Evolutionary conservation across 2,888 invertebrate genomes (phyloP), one percentile per base, ranked within the genome.

Genomic region (Malachius bipustulatus): DNA sequence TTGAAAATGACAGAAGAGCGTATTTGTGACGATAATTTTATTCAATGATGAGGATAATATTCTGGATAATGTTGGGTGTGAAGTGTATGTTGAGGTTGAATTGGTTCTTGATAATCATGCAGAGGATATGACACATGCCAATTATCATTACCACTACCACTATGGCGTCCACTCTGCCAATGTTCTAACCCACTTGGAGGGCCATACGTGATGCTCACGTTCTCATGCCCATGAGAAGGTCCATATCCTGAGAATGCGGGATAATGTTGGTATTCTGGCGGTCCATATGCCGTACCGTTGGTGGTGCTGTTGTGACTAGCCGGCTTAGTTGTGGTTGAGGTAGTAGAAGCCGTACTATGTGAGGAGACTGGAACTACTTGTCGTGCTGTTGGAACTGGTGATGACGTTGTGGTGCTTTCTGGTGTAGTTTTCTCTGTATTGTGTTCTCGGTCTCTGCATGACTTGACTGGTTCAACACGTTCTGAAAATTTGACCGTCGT

Each of bases 141-240:
- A n/a, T n/a, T n/a, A n/a, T n/a, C n/a, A n/a, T n/a, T n/a, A n/a
- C n/a, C n/a, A n/a, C n/a, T n/a, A n/a, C n/a, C n/a, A n/a, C n/a
- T n/a, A n/a, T n/a, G n/a, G n/a, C n/a, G n/a, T n/a, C n/a, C n/a
- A n/a, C n/a, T n/a, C 26, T 37, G 13, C 39, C 42, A 8, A 16
- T 32, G 3, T 14, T 14, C 26, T 24, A 19, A 10, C 12, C 24
- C 4, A 14, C 36, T 28, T n/a, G 54, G 52, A 16, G 60, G 59
- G n/a, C 56, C 56, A 37, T 60, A 59, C 16, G 61, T 60, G 27
- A 60, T 56, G 34, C 59, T 59, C 14, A 62, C 51, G 19, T 54
- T 47, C 40, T 60, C 60, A 37, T 59, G 53, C 6, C 59, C 59
- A 41, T 56, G 56, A 2, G 56, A 56, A 12, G 59, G 57, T 8